Evolutionary conservation across 2,888 invertebrate species (phyloP).

Genomic region (Synanthedon andrenaeformis): DNA sequence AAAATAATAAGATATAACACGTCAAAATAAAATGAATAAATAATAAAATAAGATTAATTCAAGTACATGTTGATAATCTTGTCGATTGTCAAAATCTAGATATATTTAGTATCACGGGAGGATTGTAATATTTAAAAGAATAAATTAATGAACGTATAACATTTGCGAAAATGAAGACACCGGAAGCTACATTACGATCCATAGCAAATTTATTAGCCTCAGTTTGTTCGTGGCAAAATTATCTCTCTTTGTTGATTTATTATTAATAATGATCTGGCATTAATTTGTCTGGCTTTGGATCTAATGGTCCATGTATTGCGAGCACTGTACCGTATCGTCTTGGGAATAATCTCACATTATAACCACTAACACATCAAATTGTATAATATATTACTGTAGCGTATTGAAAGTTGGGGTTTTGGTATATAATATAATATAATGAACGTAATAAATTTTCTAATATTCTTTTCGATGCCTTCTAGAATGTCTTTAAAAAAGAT

Average conservation of each 20-base stretch:
- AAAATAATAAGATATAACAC: too few relatives aligned
- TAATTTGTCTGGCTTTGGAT: slow-evolving; percentile 33
- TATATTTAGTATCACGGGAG: too few relatives aligned
- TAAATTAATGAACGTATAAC: background rate
- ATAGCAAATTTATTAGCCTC: slow-evolving; percentile 23
- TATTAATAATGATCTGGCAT: slow-evolving; percentile 44
- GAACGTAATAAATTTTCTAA: too few relatives aligned
- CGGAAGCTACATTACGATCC: slow-evolving; percentile 15
- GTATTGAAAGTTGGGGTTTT: slow-evolving; percentile 20
- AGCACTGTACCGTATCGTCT: slow-evolving; percentile 22
- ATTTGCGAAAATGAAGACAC: background rate
- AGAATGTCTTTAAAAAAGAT: too few relatives aligned
- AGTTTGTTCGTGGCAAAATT: slow-evolving; percentile 21
- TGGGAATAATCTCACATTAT: background rate
- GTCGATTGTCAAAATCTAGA: too few relatives aligned
- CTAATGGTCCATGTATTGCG: slow-evolving; percentile 34
- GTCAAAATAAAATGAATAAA: slow-evolving; percentile 1
- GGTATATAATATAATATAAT: too few relatives aligned
- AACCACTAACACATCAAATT: background rate
- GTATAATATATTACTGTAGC: slow-evolving; percentile 4
- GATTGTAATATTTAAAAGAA: too few relatives aligned
- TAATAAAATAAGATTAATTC: too few relatives aligned
- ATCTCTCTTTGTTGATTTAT: slow-evolving; percentile 37
- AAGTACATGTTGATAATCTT: too few relatives aligned
- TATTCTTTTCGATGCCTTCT: too few relatives aligned